Evolutionary conservation across 1,140 invertebrate species (phyloP).

Genomic region (Hylaeus anthracinus): DNA sequence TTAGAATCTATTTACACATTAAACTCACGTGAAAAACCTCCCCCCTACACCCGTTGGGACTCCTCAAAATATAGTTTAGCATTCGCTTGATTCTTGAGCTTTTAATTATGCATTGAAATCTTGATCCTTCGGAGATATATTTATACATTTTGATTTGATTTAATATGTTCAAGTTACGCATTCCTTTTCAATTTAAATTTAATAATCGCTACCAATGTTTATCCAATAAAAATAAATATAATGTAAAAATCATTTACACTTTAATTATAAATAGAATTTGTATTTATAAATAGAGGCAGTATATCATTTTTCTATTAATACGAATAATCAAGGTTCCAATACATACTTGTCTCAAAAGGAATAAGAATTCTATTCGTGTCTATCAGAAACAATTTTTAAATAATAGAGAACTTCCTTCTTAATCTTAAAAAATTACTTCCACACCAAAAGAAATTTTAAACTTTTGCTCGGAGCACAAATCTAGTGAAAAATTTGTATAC

Average conservation of each 20-base stretch:
- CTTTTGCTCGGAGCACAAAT: neutral
- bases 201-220: neutral
- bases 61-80: slow-evolving; percentile 37
- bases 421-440: slow-evolving; percentile 3
- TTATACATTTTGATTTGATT: neutral
- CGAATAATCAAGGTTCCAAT: slow-evolving; percentile 10
- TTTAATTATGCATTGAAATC: slow-evolving; percentile 18
- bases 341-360: slow-evolving; percentile 9
- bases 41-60: neutral
- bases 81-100: slow-evolving; percentile 22
- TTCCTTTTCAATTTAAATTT: neutral
- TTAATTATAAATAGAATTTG: neutral
- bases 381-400: slow-evolving; percentile 9
- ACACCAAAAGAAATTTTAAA: slow-evolving; percentile 29
- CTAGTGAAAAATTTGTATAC: slow-evolving; percentile 11
- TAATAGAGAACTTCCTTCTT: neutral
- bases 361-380: slow-evolving; percentile 12
- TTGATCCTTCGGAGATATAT: neutral
- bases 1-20: slow-evolving; percentile 58
- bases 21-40: slow-evolving; percentile 43
- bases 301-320: neutral
- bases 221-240: neutral
- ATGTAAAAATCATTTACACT: neutral
- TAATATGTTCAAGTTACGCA: neutral
- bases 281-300: neutral